Evolutionary conservation across 2,888 invertebrate genomes (phyloP), one percentile per base, ranked within the genome.

Genomic region (Pristionchus exspectatus): DNA sequence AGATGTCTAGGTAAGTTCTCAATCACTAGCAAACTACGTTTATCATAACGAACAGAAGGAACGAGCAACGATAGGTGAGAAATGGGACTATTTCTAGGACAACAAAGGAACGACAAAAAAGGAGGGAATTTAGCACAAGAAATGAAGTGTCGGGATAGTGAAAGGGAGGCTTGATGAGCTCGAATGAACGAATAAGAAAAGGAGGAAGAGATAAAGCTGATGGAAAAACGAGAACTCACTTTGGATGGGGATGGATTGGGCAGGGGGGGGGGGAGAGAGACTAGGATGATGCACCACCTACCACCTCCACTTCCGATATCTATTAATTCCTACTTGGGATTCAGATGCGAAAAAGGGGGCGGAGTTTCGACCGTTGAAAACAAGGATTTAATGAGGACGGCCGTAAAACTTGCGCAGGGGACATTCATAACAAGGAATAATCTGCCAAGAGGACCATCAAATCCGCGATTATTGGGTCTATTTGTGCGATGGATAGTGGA

Each of bases 381-480:
- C 74, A 74, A 33, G 74, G 38, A 74, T 74, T 38, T 74, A 74
- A 74, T 74, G 74, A 74, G 74, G 74, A 38, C 38, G 74, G 74
- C 74, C 74, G 74, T 74, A 74, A 74, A 74, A 74, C 33, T 74
- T 74, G 74, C 38, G 74, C 74, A 38, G 74, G 63, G 74, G 74
- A 74, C 74, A 38, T 74, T 74, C 74, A 74, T 74, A 74, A 74
- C 74, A 74, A 74, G 24, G 38, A 33, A 74, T 74, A 74, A 74
- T 74, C 74, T 74, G 38, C 38, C 38, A 74, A 38, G 38, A 74
- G 74, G 74, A n/a, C 74, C 74, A 18, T 44, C 74, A 38, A 33
- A 74, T 74, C 74, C 74, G 38, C 38, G 38, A 74, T 74, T 21
- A 74, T 74, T 74, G 21, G 33, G 69, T 72, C 38, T 16, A 33